Base-by-base conservation (phyloP, 2,888 invertebrate genomes). In the Scaptomyza cyrtandrae region DNA sequence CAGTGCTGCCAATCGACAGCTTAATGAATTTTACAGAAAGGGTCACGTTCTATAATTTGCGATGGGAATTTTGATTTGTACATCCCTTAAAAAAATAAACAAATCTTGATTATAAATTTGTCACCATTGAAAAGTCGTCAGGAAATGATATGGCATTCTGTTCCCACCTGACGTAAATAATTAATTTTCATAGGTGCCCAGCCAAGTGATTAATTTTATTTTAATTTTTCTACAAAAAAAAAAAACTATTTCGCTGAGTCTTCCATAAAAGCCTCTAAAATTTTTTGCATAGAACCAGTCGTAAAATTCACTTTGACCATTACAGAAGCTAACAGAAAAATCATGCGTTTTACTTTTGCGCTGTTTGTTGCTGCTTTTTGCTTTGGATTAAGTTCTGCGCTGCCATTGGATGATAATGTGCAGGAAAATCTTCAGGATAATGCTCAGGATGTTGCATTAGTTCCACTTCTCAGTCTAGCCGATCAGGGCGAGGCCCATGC, bases 221-320 rank as follows among this genome's bases (percentile, higher is more conserved):
- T 9, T 14, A 24, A 3, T 39, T 39, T 39, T 39, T 41, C 44
- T 19, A 14, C n/a, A 41, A 55, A 31, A 53, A 13, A 29, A 29
- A 33, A 29, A 46, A 61, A 61, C 52, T 39, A 39, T 46, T 43
- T 49, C 5, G 11, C 33, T 27, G 45, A 49, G 55, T 27, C 48
- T 63, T 27, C 7, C 41, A 83, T 86, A 81, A 74, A 81, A 77
- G 67, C 45, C 63, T 19, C 35, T 46, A 7, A 27, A 43, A 59
- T 6, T 49, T 7, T 44, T n/a, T 19, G 2, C 19, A 16, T 11
- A 24, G 24, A 49, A 57, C 58, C 66, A 87, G 79, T 87, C 56
- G 60, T n/a, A 55, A 49, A 45, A 27, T 55, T 27, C 50, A 39
- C 43, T n/a, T 50, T 37, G 14, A 5, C 9, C 9, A 7, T 16